phyloP scores from a whole-genome alignment of 1,140 invertebrate genomes.

The Caenorhabditis remanei region DNA sequence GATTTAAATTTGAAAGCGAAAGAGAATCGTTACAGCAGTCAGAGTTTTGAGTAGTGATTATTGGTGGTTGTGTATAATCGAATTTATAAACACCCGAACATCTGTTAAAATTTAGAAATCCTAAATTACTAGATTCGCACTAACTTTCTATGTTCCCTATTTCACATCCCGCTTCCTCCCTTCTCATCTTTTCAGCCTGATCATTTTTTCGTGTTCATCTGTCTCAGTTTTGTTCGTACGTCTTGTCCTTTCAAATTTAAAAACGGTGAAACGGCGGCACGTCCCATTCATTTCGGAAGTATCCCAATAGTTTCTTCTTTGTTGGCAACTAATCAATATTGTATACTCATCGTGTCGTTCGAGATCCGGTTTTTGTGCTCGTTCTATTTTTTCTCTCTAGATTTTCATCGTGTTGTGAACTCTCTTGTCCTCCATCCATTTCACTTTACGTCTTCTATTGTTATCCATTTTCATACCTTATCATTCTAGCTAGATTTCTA shows the following conservation, averaged over 20 bases:
- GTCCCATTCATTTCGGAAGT: background rate
- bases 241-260: background rate
- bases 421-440: background rate
- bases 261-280: slow-evolving; percentile 39
- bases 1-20: slow-evolving; percentile 5
- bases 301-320: too few relatives aligned
- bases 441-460: background rate
- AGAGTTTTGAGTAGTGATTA: background rate
- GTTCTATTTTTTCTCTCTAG: background rate
- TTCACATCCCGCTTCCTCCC: background rate
- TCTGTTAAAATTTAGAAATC: too few relatives aligned
- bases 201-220: background rate
- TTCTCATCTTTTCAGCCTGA: background rate
- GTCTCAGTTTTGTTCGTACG: background rate
- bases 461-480: slow-evolving; percentile 23
- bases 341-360: background rate
- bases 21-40: background rate
- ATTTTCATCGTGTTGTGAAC: slow-evolving; percentile 30
- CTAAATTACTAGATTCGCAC: background rate
- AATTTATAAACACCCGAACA: background rate
- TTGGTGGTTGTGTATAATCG: background rate
- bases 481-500: background rate
- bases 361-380: background rate
- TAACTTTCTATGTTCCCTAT: background rate
- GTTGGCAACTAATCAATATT: background rate